Conservation (phyloP, 1,140 invertebrate species). For the Orius insidiosus region DNA sequence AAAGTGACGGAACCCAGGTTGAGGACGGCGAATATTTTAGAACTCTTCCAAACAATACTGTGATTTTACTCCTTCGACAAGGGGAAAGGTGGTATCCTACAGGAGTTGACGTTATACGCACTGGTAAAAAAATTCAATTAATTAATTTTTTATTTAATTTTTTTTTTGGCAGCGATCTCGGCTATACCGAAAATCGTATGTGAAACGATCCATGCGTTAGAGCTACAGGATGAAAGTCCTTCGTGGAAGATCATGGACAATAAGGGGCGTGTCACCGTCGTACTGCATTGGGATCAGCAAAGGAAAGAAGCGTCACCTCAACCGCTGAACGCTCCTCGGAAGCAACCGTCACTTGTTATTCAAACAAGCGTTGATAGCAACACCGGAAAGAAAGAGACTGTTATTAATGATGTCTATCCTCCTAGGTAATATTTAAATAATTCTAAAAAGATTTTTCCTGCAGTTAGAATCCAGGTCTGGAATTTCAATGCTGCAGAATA, state of each 20-base stretch:
- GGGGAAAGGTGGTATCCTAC: constrained; percentile 83
- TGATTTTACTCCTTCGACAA: constrained; percentile 67
- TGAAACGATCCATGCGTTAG: constrained; percentile 84
- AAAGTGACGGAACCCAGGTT: constrained; percentile 86
- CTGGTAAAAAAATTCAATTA: constrained; percentile 39
- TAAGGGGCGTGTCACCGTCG: constrained; percentile 82
- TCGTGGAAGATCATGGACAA: constrained; percentile 96
- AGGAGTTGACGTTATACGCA: constrained; percentile 78
- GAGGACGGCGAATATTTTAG: constrained; percentile 89
- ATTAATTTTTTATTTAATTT: not conserved
- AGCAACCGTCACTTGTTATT: constrained; percentile 49
- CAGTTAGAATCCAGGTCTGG: too few species aligned
- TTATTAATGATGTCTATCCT: constrained; percentile 33
- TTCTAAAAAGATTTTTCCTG: too few species aligned
- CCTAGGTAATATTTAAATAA: constrained; percentile 24
- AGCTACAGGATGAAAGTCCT: constrained; percentile 83
- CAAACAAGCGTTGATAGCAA: constrained; percentile 52
- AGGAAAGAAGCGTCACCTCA: constrained; percentile 28
- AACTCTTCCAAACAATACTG: constrained; percentile 75
- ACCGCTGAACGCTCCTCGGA: constrained; percentile 38
- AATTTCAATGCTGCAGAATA: too few species aligned
- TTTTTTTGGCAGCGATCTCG: constrained; percentile 57
- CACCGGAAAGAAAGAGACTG: constrained; percentile 29
- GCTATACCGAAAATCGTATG: constrained; percentile 91
- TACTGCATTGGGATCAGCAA: constrained; percentile 75